phyloP scores from a whole-genome alignment of 1,140 invertebrate species.

The Monomorium pharaonis region DNA sequence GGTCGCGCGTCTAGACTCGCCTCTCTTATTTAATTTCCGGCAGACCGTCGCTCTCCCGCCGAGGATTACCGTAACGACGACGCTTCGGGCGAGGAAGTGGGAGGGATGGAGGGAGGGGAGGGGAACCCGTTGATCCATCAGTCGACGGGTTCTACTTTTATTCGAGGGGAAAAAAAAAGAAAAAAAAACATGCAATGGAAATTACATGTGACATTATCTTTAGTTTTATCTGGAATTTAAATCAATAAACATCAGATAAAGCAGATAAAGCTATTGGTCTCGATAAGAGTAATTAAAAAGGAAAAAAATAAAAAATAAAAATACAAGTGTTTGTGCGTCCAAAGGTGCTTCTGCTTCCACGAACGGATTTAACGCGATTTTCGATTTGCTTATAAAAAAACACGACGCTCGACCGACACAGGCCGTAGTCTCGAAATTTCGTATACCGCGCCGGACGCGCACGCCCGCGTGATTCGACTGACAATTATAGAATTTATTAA shows the following conservation, averaged over 20 bases:
- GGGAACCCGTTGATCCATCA: neutral
- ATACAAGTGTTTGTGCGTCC: neutral
- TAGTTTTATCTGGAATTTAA: neutral
- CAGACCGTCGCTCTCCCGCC: neutral
- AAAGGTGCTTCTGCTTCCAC: neutral
- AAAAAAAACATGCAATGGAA: neutral
- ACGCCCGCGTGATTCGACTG: slow-evolving; percentile 48
- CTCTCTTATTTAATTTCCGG: slow-evolving; percentile 68
- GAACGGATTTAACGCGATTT: neutral
- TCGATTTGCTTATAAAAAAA: neutral
- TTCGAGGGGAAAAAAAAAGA: neutral
- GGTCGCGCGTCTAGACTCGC: slow-evolving; percentile 30
- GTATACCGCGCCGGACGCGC: neutral
- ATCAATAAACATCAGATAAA: neutral
- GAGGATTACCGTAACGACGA: slow-evolving; percentile 39
- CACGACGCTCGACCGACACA: neutral
- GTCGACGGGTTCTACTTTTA: no score
- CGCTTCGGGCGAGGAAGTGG: neutral
- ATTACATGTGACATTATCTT: neutral
- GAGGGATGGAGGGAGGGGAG: no score
- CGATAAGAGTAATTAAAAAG: neutral
- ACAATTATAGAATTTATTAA: slow-evolving; percentile 77
- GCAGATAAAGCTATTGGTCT: neutral
- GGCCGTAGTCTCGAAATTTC: neutral
- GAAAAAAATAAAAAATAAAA: neutral